Evolutionary conservation across 2,797 vertebrate species (phyloP), one percentile per base, ranked within the genome.

Genomic region (Salmo trutta): DNA sequence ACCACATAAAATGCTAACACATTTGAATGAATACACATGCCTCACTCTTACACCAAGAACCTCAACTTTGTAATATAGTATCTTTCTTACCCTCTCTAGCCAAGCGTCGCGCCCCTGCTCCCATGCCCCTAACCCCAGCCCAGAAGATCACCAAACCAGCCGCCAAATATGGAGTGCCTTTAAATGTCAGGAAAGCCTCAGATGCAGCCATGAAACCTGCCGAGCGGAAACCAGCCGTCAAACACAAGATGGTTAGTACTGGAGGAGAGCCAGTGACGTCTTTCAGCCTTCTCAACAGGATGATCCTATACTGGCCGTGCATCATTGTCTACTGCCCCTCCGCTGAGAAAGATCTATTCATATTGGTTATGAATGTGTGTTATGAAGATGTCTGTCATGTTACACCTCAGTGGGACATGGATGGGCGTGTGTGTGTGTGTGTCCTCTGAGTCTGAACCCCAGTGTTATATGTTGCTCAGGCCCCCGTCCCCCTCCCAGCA

Each of bases 101-200:
- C 82, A 97, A 96, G 92, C 95, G 95, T 88, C 92, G 95, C 78
- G 87, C 94, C 85, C 94, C 95, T 82, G 95, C 93, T 69, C 93
- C 92, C 19, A 89, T 88, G 81, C 89, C 92, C 71, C 86, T 91
- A 77, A 75, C 88, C 76, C 90, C 96, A 87, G 90, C 96, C 82
- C 96, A 95, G 91, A 99, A 97, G 93, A 97, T 99, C 85, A 99
- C 97, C 81, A 99, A 96, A 93, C 97, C 98, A 94, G 96, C 98
- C 86, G 94, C 95, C 91, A 99, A 99, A 92, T 99, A 99, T 0
- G 96, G 98, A 95, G 96, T 99, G 95, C 96, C 97, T 96, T 97
- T 99, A 95, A 91, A 87, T 12, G 91, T 84, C 74, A 96, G 89
- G 89, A 98, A 95, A 89, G 86, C 92, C 65, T 91, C 86, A 27